Percentiles rank a stretch among this genome's conserved stretches.
Evolutionary conservation across 37 sponge, comb jelly and placozoan genomes (phyloP).

Genomic region (Spongia lamella): DNA sequence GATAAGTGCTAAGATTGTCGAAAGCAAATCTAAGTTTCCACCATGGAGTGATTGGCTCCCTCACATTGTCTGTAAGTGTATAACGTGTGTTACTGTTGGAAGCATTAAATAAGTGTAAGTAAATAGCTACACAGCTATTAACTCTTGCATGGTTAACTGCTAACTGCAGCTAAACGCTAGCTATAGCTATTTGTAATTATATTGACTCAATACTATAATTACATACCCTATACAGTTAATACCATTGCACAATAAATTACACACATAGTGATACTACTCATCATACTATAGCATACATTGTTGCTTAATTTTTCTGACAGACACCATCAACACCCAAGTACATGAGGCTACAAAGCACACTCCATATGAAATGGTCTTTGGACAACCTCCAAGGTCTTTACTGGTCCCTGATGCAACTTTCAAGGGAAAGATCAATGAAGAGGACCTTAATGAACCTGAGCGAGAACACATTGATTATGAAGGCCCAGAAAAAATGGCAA

Average conservation of each 20-base stretch:
- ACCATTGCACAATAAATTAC: too few species aligned
- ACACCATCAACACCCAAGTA: conserved; percentile 47
- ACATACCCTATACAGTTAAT: too few species aligned
- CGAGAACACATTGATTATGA: background rate
- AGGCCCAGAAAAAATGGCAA: background rate
- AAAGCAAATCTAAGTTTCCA: background rate
- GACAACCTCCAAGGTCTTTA: conserved; percentile 27
- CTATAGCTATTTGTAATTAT: too few species aligned
- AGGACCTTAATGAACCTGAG: conserved; percentile 25
- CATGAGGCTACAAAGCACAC: conserved; percentile 44
- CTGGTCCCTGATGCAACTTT: conserved; percentile 26
- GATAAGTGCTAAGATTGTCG: conserved; percentile 26
- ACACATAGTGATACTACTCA: too few species aligned
- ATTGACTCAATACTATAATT: too few species aligned
- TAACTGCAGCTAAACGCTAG: too few species aligned
- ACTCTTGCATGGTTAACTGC: too few species aligned
- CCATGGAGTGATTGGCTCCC: conserved; percentile 28
- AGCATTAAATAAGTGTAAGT: too few species aligned
- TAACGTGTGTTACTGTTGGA: too few species aligned
- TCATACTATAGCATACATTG: too few species aligned
- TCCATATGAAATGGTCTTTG: conserved; percentile 58
- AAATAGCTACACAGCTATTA: too few species aligned
- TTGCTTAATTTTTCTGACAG: conserved; percentile 22
- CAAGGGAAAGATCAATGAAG: conserved; percentile 26
- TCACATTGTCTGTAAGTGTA: conserved; percentile 37